Conservation (phyloP, 2,113 vertebrate species). For the Aspiorhynchus laticeps region DNA sequence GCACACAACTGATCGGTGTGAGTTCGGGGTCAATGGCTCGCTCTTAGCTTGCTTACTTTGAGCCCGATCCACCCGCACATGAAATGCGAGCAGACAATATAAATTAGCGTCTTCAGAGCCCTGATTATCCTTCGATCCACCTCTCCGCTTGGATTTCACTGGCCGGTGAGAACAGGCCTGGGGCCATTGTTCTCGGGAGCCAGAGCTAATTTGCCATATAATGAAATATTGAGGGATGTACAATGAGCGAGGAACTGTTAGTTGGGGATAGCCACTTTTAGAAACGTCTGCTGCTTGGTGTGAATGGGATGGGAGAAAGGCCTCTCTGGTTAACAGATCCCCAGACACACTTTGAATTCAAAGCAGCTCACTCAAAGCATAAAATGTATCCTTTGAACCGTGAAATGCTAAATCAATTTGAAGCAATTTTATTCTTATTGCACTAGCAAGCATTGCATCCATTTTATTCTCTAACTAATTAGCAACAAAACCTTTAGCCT, state of each 20-base stretch:
- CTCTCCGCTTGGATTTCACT: neutral
- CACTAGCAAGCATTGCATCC: constrained; percentile 24
- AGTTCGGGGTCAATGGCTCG: constrained; percentile 56
- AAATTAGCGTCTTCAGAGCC: constrained; percentile 61
- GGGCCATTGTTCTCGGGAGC: constrained; percentile 53
- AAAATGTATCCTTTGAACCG: constrained; percentile 62
- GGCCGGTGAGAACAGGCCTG: constrained; percentile 40
- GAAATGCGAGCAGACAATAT: constrained; percentile 55
- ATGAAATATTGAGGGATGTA: constrained; percentile 64
- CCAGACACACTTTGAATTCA: constrained; percentile 55
- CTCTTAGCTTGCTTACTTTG: constrained; percentile 53
- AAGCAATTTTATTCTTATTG: constrained; percentile 58
- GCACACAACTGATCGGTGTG: constrained; percentile 55
- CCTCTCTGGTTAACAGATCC: constrained; percentile 61
- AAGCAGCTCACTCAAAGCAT: constrained; percentile 53
- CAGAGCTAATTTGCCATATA: constrained; percentile 66
- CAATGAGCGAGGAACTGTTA: constrained; percentile 51
- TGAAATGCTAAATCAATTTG: constrained; percentile 68
- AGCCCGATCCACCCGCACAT: constrained; percentile 58
- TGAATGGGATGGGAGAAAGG: constrained; percentile 41
- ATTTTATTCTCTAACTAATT: constrained; percentile 31
- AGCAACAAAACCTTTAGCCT: neutral
- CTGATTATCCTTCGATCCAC: constrained; percentile 72
- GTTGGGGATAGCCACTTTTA: constrained; percentile 56
- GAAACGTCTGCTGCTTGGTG: constrained; percentile 42